Conservation (phyloP, 2,113 vertebrate species). For the Menura novaehollandiae region DNA sequence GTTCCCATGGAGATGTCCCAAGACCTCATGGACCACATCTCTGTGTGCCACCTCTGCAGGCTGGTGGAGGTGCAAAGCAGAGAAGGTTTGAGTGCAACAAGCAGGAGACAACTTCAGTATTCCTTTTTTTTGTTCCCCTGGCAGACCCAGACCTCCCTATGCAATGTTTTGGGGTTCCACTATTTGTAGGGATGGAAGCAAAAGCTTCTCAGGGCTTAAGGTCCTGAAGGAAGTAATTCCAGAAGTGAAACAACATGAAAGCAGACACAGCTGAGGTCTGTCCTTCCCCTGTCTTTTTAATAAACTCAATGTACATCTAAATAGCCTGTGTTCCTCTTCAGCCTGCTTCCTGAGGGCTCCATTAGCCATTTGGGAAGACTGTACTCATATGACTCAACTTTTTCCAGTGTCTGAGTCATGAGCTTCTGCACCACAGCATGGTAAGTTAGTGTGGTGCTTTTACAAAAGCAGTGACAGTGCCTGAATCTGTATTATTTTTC, state of each 20-base stretch:
- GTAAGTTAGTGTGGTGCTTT: background rate
- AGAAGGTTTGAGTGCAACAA: background rate
- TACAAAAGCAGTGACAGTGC: background rate
- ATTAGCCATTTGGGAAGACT: background rate
- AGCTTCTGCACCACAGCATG: accelerated
- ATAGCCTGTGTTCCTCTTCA: background rate
- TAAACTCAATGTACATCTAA: background rate
- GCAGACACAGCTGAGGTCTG: background rate
- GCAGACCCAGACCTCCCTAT: background rate
- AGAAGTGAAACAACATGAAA: background rate
- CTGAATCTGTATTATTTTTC: background rate
- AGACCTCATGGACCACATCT: background rate
- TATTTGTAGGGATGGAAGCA: background rate
- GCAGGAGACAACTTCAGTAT: background rate
- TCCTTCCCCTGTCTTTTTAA: background rate
- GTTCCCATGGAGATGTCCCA: background rate
- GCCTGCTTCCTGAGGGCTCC: background rate
- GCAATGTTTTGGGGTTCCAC: background rate
- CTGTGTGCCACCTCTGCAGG: background rate
- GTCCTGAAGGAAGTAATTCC: background rate
- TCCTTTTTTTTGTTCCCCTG: background rate
- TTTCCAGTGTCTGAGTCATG: background rate
- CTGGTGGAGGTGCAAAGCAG: background rate
- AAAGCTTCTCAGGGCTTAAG: background rate
- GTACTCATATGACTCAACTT: background rate